Base-by-base conservation (phyloP, 2,113 vertebrate genomes). In the Pomatorhinus ruficollis region DNA sequence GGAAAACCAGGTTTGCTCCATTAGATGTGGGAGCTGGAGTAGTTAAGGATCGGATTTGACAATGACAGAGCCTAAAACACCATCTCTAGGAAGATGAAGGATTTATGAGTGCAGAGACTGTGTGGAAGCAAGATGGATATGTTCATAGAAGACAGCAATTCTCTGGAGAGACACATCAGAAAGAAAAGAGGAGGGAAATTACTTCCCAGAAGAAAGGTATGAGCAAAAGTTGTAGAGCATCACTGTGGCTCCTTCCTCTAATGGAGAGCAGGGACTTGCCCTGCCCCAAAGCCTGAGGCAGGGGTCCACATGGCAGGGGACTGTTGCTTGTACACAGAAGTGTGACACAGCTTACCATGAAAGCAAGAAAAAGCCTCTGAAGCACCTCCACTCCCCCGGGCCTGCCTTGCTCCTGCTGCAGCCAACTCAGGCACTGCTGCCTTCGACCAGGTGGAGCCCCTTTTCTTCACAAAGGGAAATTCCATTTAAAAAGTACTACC, bases 81-180 rank as follows among this genome's bases (percentile, higher is more conserved):
- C 1, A 1, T 86, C 69, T 90, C 44, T 8, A 70, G 28, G 76
- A 92, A 93, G 65, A 94, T 92, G 76, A 94, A 94, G 86, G 86
- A 94, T 95, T 96, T 92, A 97, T 94, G 92, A 96, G 65, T 11
- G n/a, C 60, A 27, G 79, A 90, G 85, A 59, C 87, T 49, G 25
- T 24, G 23, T 50, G 39, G 80, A 90, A 92, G 69, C 44, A 93
- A 88, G 85, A 96, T 49, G 65, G 88, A 76, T 81, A 74, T 52
- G 61, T 56, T 89, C 69, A 64, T 0, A 75, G 90, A 93, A 90
- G 92, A 90, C 80, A 92, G 85, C 37, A 78, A 69, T 83, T 93
- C 96, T 68, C 93, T 49, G 47, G 88, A 90, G 93, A 78, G 54
- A 84, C 22, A 45, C 1, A 2, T 64, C 65, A 69, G 64, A 49